Evolutionary conservation across 2,797 vertebrate species (phyloP).

Genomic region (Chaunax sp.): DNA sequence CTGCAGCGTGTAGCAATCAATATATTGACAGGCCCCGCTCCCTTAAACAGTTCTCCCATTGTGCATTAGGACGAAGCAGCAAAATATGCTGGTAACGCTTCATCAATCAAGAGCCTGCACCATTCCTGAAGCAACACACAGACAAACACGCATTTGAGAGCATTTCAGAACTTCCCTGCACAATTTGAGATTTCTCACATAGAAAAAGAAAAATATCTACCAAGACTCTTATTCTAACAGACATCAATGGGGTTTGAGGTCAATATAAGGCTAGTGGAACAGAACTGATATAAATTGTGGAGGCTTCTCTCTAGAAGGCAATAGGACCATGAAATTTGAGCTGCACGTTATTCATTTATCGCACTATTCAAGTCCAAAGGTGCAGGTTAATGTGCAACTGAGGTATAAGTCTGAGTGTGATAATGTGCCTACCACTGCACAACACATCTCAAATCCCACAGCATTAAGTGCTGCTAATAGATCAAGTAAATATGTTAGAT

Average conservation of each 20-base stretch:
- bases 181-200: background rate
- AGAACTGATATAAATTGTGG: constrained; percentile 29
- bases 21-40: constrained; percentile 38
- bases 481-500: constrained; percentile 38
- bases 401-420: background rate
- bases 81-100: constrained; percentile 27
- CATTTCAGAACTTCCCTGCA: background rate
- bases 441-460: constrained; percentile 12
- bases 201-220: constrained; percentile 24
- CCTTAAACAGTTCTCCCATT: constrained; percentile 1
- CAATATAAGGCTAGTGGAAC: constrained; percentile 16
- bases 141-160: background rate
- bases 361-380: constrained; percentile 19
- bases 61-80: background rate
- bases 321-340: constrained; percentile 62
- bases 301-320: constrained; percentile 29
- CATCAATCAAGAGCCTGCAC: constrained; percentile 42
- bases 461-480: constrained; percentile 28
- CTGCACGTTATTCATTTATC: constrained; percentile 54
- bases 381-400: constrained; percentile 40
- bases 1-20: constrained; percentile 26
- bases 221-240: constrained; percentile 5
- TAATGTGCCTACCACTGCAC: background rate
- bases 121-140: constrained; percentile 1
- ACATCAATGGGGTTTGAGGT: constrained; percentile 19